Percentiles rank a stretch among this genome's conserved stretches.
Conservation (phyloP, 1,140 invertebrate genomes). For the Dreissena rostriformis region DNA sequence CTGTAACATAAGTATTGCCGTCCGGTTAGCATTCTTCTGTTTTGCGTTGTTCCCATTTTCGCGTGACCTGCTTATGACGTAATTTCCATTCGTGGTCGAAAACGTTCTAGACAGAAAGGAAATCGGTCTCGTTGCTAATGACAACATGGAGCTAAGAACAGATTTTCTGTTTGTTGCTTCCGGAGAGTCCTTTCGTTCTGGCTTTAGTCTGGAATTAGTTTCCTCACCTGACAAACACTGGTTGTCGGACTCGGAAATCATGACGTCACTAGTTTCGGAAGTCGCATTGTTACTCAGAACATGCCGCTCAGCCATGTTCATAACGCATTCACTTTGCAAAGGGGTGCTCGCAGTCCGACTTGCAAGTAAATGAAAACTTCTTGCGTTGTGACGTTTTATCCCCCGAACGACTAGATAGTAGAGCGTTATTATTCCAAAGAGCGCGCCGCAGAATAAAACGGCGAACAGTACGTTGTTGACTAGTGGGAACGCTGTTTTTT, state of each 20-base stretch:
- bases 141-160: background rate
- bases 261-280: too few relatives aligned
- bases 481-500: slow-evolving; percentile 32
- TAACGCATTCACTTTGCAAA: background rate
- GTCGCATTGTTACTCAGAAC: too few relatives aligned
- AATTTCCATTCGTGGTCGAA: background rate
- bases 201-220: too few relatives aligned
- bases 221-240: too few relatives aligned
- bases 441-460: slow-evolving; percentile 27
- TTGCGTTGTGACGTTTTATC: slow-evolving; percentile 10
- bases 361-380: background rate
- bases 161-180: background rate
- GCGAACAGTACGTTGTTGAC: slow-evolving; percentile 23
- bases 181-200: background rate
- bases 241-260: too few relatives aligned
- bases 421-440: slow-evolving; percentile 5
- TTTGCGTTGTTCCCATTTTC: background rate
- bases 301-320: too few relatives aligned
- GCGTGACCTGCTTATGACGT: background rate
- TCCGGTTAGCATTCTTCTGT: background rate
- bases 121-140: background rate
- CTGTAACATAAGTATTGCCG: background rate
- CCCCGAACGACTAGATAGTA: slow-evolving; percentile 19
- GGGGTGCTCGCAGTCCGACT: background rate
- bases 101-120: background rate